A percentile compares a stretch with the other conserved stretches of the same genome.
Conservation (phyloP, 2,797 vertebrate genomes). For the Glyptemys insculpta region DNA sequence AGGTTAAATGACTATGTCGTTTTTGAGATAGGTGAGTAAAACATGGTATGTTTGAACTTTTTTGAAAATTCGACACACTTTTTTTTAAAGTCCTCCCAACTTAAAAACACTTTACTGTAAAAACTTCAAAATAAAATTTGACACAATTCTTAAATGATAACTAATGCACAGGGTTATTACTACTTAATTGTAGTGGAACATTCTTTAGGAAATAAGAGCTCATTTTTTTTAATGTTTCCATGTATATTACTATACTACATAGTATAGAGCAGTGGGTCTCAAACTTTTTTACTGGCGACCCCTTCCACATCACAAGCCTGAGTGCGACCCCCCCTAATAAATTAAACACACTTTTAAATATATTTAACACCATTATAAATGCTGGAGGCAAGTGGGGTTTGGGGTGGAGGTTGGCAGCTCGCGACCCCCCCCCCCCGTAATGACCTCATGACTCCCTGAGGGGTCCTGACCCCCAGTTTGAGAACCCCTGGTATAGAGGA, state of each 20-base stretch:
- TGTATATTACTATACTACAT: neutral
- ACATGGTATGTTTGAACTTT: neutral
- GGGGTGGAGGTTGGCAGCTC: too few species aligned
- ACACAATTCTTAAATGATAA: conserved; percentile 31
- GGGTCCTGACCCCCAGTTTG: too few species aligned
- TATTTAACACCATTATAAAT: too few species aligned
- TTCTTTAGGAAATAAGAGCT: neutral
- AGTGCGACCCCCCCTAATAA: too few species aligned
- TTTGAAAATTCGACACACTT: neutral
- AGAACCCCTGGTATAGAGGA: neutral
- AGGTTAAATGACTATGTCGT: neutral
- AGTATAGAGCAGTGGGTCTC: neutral
- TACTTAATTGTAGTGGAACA: conserved; percentile 16
- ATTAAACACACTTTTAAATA: too few species aligned
- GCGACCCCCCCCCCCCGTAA: too few species aligned
- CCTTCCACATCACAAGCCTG: too few species aligned
- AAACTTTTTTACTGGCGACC: too few species aligned
- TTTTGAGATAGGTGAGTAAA: neutral
- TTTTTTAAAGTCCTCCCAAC: too few species aligned
- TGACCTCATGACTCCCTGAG: too few species aligned
- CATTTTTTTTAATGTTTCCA: neutral
- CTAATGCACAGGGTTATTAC: conserved; percentile 44
- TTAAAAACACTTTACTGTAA: neutral
- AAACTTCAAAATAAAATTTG: conserved; percentile 36
- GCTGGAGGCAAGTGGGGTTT: too few species aligned